Base-by-base conservation (phyloP, 2,888 invertebrate species). In the Pandemis corylana region DNA sequence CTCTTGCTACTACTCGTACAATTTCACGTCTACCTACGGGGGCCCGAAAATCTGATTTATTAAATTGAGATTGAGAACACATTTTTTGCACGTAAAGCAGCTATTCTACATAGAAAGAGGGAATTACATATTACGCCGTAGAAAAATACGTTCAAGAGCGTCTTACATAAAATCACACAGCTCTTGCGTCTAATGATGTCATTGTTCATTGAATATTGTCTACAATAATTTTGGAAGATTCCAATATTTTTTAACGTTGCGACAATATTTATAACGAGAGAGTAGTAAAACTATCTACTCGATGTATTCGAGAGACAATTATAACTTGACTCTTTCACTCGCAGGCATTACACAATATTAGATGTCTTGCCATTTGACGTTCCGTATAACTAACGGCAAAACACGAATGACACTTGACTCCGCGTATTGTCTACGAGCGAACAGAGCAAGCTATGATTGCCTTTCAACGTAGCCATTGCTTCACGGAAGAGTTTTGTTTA, bases 21-120 rank as follows among this genome's bases (percentile, higher is more conserved):
- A 82, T 79, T 83, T 78, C 76, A 78, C 78, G 76, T 80, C 78
- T 79, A 79, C 79, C 78, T 79, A 79, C 79, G 79, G 77, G 78
- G 76, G 69, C 71, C 73, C 77, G 79, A 77, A 82, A 83, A 83
- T 82, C 79, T 80, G 80, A 78, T 81, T 80, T 81, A 80, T 80
- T 77, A 83, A 82, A 82, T 84, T 80, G 78, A 77, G 80, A 82
- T 84, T 80, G 78, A 77, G 80, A 79, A 82, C 80, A 78, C 75
- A 76, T 72, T 62, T 62, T 72, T 51, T 59, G 44, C 62, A n/a
- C n/a, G 46, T 46, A 61, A 61, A 61, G 13, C 44, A 42, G 44
- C 20, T 46, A 13, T 63, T 68, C 68, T 59, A 56, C 36, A 56
- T 15, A 12, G 36, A 65, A 53, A 51, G 44, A 12, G 51, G 49